Base-by-base conservation (phyloP, 2,113 vertebrate genomes). In the Syngnathus typhle region DNA sequence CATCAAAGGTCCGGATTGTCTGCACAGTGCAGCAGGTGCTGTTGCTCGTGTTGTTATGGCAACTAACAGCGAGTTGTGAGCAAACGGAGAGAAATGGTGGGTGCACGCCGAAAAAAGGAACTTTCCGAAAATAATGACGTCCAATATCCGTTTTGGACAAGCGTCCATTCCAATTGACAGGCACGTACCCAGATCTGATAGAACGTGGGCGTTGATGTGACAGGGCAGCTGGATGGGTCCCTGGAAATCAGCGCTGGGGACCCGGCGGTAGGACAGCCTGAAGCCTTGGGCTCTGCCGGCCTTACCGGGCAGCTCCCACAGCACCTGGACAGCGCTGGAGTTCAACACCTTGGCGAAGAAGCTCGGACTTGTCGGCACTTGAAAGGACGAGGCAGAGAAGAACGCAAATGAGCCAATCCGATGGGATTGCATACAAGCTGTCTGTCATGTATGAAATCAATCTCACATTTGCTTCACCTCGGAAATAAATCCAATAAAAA, bases 291-390 rank as follows among this genome's bases (percentile, higher is more conserved):
- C 83, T 65, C 78, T 77, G 5, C 89, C 91, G 0, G 80, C 77
- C 59, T 88, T 89, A 46, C 71, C 47, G 2, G 91, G 87, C 8
- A 89, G 86, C 71, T 92, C 88, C 92, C 90, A 92, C 21, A 89
- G 87, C 38, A 90, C 89, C 82, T 89, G 89, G 43, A 91, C 78
- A 0, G 87, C 67, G 7, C 85, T 91, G 60, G 74, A 70, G 27
- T 86, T 89, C 66, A 92, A 23, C 63, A 91, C 88, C 72, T 87
- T 89, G 71, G 88, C 89, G 74, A 91, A 92, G 75, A 91, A 92
- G 37, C 76, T 85, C 5, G 85, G 86, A n/a, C 88, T 23, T 4
- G 74, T 75, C 0, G 92, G 91, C 1, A 90, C 91, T 93, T 69
- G 13, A 54, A 13, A 43, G 68, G 39, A 1, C 10, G 12, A 70